These are phyloP conservation scores for Potamilus streckersoni DNA, from an alignment of 1,140 invertebrate genomes.

Conservation along the genomic window DNA sequence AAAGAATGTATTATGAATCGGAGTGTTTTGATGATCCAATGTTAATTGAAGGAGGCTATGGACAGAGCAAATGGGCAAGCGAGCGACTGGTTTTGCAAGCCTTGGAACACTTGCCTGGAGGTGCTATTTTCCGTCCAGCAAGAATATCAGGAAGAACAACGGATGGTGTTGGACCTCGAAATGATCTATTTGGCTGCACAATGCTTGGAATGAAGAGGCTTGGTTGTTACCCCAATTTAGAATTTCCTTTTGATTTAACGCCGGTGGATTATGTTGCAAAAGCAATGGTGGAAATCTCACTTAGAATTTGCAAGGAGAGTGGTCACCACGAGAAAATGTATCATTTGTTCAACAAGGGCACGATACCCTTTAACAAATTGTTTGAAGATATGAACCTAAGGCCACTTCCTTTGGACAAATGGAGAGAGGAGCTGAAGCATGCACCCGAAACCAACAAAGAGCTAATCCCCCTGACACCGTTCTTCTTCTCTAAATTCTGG, in stretches of 20 bases:
- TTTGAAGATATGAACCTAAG: conserved; percentile 37
- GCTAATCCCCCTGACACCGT: conserved; percentile 42
- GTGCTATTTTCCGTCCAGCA: conserved; percentile 52
- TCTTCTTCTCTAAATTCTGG: conserved; percentile 44
- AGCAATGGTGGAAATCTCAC: conserved; percentile 43
- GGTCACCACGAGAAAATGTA: conserved; percentile 21
- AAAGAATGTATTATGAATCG: conserved; percentile 26
- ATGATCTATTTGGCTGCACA: conserved; percentile 44
- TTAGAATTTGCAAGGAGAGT: conserved; percentile 31
- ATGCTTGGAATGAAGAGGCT: conserved; percentile 42
- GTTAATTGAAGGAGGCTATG: conserved; percentile 42
- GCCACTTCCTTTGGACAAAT: conserved; percentile 33
- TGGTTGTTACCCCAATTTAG: conserved; percentile 42
- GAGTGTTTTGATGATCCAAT: conserved; percentile 41
- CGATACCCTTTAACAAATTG: conserved; percentile 41
- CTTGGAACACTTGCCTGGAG: conserved; percentile 43
- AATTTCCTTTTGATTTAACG: conserved; percentile 49
- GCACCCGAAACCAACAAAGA: conserved; percentile 29
- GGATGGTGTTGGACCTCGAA: conserved; percentile 41
- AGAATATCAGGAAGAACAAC: conserved; percentile 37
- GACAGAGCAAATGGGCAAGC: conserved; percentile 52
- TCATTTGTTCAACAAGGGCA: conserved; percentile 45
- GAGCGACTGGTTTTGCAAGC: conserved; percentile 47
- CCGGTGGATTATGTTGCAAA: conserved; percentile 47
- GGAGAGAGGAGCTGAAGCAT: conserved; percentile 34